A percentile compares a stretch with the other conserved stretches of the same genome.
phyloP scores from a whole-genome alignment of 53 echinoderm and acorn worm genomes.

The Astropecten irregularis region DNA sequence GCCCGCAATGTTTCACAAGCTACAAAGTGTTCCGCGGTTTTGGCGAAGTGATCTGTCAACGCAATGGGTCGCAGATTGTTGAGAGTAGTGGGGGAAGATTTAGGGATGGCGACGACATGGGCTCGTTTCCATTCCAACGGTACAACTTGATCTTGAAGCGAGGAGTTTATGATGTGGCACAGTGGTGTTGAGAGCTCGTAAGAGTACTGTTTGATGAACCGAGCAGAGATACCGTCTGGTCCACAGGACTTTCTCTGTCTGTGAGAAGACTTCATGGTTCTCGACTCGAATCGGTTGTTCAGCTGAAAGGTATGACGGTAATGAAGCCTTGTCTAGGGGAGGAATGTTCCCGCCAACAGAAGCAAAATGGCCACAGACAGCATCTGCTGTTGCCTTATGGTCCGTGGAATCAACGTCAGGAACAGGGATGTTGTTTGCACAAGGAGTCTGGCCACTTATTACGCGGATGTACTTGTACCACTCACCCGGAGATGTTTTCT shows the following conservation, averaged over 20 bases:
- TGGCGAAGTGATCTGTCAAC: constrained; percentile 2
- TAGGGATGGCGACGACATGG: constrained; percentile 26
- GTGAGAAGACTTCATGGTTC: no score
- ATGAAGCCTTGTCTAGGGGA: no score
- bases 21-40: constrained; percentile 2
- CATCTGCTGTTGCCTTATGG: no score
- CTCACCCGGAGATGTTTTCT: no score
- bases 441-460: no score
- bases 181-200: constrained; percentile 37
- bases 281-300: no score
- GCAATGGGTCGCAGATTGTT: constrained; percentile 52
- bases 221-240: constrained; percentile 26
- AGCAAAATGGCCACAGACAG: no score
- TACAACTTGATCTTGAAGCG: background rate
- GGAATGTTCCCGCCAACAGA: no score
- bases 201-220: constrained; percentile 26
- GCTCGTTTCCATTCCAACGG: constrained; percentile 54
- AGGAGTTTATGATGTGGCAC: constrained; percentile 32
- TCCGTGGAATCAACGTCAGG: no score
- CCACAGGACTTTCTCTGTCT: constrained; percentile 52
- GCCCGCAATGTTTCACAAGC: background rate
- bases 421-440: no score
- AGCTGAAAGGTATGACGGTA: no score
- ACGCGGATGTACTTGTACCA: no score
- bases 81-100: constrained; percentile 19